Evolutionary conservation across 2,113 vertebrate genomes (phyloP), one percentile per base, ranked within the genome.

Genomic region (Nyctereutes procyonoides): DNA sequence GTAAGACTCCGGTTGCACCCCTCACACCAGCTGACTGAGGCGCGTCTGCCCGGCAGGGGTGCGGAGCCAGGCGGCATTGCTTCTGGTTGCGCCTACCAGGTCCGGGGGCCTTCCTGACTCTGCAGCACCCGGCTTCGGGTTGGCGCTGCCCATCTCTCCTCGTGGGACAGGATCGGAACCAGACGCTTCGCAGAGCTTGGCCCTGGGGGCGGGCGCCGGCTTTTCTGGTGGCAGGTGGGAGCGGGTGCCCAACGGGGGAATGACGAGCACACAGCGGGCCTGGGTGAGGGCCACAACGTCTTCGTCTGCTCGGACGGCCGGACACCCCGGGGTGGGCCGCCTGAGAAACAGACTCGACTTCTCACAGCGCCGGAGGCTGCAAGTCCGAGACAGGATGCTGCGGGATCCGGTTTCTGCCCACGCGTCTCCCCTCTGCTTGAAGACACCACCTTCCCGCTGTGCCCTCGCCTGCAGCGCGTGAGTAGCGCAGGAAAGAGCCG

Each of bases 1-100:
- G 4, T 0, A 4, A 5, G 63, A 62, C 2, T 1, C 10, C 56
- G 3, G 4, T 58, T 2, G 5, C 12, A 0, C 10, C 20, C 6
- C 17, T 4, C 7, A n/a, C 0, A 0, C 10, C 3, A 19, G 26
- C 1, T 7, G 65, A 24, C 24, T 83, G 32, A 76, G 14, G 14
- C 14, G 8, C 16, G 20, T 67, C 16, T 8, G 65, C 32, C 32
- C 67, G 8, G 56, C 32, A 0, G 26, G 0, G 1, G 6, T 9
- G 26, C 30, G 8, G 32, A 30, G 32, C 3, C 4, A 28, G 38
- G 17, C 2, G 1, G 14, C 38, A 0, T 7, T 11, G 16, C 9
- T 28, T 43, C 22, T 2, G 28, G 55, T 35, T 4, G 13, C 19
- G 0, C 26, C 20, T 5, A 7, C 26, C 55, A 4, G 0, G 32